phyloP scores from a whole-genome alignment of 2,113 vertebrate genomes.

The Chaetura pelagica region DNA sequence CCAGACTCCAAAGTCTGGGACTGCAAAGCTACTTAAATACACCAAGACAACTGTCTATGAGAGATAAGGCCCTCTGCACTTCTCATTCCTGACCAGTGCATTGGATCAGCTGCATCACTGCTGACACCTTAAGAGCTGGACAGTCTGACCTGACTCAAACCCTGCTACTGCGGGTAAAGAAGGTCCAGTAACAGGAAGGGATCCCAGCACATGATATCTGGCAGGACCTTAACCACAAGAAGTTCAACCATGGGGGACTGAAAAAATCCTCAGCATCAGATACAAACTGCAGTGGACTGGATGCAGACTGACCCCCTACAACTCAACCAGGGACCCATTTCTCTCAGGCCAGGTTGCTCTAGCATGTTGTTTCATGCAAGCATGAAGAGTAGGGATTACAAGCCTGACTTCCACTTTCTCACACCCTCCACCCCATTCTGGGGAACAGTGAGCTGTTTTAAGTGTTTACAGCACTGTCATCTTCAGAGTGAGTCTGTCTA shows the following conservation, averaged over 20 bases:
- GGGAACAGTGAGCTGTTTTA: background rate
- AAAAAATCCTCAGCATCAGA: background rate
- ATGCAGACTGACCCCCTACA: background rate
- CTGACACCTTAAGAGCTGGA: background rate
- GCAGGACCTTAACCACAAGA: background rate
- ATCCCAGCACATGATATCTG: background rate
- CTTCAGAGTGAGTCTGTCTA: too few relatives aligned
- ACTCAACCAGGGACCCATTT: background rate
- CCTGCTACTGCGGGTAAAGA: background rate
- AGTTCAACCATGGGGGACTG: rapidly evolving
- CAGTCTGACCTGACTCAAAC: background rate
- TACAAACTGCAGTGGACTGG: background rate
- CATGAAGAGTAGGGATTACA: background rate
- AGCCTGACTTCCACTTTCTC: background rate
- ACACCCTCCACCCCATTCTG: background rate
- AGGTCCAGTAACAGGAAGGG: background rate
- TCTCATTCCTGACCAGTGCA: rapidly evolving
- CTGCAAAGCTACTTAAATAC: background rate
- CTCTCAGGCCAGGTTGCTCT: rapidly evolving
- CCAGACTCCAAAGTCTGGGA: background rate
- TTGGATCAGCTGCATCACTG: background rate
- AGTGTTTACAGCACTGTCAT: too few relatives aligned
- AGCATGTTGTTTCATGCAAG: background rate
- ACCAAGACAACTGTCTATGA: background rate
- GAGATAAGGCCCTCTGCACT: background rate